phyloP scores from a whole-genome alignment of 2,113 vertebrate genomes.

The Eudorcas thomsonii region DNA sequence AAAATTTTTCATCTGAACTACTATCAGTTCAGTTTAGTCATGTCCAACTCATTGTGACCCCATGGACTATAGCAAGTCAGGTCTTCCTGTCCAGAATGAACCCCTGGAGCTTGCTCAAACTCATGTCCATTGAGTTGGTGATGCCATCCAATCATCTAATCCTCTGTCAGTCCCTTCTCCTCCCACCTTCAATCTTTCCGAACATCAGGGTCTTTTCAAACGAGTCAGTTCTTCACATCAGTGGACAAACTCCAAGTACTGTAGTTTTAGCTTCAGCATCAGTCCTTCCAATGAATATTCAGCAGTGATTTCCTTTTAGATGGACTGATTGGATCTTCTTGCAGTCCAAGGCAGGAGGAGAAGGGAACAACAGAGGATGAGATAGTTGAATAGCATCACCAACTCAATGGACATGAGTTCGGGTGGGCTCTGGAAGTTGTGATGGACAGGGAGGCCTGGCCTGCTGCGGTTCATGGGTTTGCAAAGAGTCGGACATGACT shows the following conservation, averaged over 20 bases:
- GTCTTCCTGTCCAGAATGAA: neutral
- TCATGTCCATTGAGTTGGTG: neutral
- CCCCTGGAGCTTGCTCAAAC: neutral
- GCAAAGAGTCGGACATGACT: neutral
- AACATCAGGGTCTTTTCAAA: neutral
- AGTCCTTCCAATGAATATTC: neutral
- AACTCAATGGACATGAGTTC: neutral
- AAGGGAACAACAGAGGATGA: neutral
- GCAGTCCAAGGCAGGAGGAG: neutral
- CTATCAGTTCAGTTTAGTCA: neutral
- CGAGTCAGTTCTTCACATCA: neutral
- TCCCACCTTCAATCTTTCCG: neutral
- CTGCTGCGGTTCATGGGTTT: rapidly evolving
- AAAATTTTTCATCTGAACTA: neutral
- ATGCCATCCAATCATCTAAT: neutral
- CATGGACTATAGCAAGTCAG: neutral
- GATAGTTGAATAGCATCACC: neutral
- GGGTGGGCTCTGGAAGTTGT: neutral
- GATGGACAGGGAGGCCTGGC: neutral
- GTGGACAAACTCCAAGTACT: neutral
- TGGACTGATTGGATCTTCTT: neutral
- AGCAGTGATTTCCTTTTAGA: neutral
- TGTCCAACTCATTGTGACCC: neutral
- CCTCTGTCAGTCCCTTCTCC: rapidly evolving
- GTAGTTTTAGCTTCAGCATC: neutral